A percentile compares a stretch with the other conserved stretches of the same genome.
These are phyloP conservation scores for Stenotaenia linearis DNA, from an alignment of 2,888 invertebrate species.

Conservation along the genomic window DNA sequence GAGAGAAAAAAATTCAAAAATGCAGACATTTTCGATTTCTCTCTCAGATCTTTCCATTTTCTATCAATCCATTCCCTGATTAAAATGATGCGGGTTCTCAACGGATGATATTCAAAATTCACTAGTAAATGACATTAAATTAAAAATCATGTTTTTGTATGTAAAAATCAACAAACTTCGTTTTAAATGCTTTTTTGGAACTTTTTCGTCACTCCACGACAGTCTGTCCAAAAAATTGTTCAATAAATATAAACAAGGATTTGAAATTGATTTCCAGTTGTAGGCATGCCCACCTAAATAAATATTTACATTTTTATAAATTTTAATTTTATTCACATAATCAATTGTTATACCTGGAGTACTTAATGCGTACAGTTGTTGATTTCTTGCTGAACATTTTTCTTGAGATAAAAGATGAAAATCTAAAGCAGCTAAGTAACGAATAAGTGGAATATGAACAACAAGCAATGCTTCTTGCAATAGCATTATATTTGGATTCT, in stretches of 20 bases:
- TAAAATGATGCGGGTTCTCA: not conserved
- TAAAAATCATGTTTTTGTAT: not conserved
- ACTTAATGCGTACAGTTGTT: not conserved
- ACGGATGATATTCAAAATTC: not conserved
- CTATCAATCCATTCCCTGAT: slow-evolving; percentile 27
- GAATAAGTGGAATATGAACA: not conserved
- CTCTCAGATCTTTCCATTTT: slow-evolving; percentile 46
- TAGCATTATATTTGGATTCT: not conserved
- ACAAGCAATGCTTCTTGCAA: not conserved
- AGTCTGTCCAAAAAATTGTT: slow-evolving; percentile 56
- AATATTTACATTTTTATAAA: too few relatives aligned
- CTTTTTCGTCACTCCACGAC: not conserved
- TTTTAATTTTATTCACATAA: too few relatives aligned
- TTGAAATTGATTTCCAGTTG: slow-evolving; percentile 71
- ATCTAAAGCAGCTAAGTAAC: slow-evolving; percentile 1
- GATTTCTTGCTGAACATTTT: not conserved
- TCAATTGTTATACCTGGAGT: too few relatives aligned
- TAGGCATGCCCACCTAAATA: slow-evolving; percentile 69
- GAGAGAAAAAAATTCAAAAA: slow-evolving; percentile 19
- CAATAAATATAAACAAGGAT: slow-evolving; percentile 59
- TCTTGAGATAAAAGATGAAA: not conserved
- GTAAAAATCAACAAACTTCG: not conserved
- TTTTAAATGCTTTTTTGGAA: not conserved
- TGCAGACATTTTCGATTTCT: slow-evolving; percentile 58
- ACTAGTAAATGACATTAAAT: not conserved